phyloP scores from a whole-genome alignment of 1,140 invertebrate genomes.

The Leucophenga varia region DNA sequence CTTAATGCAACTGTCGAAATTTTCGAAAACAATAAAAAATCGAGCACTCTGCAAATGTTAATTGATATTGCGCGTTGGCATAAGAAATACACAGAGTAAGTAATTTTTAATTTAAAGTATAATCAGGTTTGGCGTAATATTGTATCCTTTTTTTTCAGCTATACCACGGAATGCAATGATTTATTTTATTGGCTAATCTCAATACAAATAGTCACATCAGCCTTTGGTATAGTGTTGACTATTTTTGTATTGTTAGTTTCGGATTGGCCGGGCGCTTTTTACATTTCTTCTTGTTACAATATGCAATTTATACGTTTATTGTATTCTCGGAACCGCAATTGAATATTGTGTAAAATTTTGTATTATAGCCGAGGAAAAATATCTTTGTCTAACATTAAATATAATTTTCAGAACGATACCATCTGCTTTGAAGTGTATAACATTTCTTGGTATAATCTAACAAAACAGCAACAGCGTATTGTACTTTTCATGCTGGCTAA shows the following conservation, averaged over 20 bases:
- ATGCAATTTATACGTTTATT: constrained; percentile 26
- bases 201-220: constrained; percentile 16
- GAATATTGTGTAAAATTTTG: constrained; percentile 28
- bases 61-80: constrained; percentile 25
- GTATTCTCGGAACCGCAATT: constrained; percentile 24
- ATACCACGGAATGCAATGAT: constrained; percentile 15
- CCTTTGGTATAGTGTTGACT: constrained; percentile 22
- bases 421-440: constrained; percentile 28
- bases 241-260: constrained; percentile 19
- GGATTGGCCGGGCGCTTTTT: constrained; percentile 23
- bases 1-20: constrained; percentile 20
- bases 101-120: too few relatives aligned
- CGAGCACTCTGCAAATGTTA: constrained; percentile 7
- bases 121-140: too few relatives aligned
- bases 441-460: constrained; percentile 30
- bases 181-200: constrained; percentile 20
- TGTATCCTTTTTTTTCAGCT: too few relatives aligned
- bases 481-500: constrained; percentile 24
- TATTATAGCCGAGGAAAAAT: too few relatives aligned
- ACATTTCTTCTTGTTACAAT: constrained; percentile 13
- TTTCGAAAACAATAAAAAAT: too few relatives aligned
- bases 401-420: constrained; percentile 16
- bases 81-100: constrained; percentile 23
- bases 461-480: constrained; percentile 14
- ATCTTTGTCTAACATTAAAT: too few relatives aligned